phyloP scores from a whole-genome alignment of 2,888 invertebrate genomes.

The Pocota personata region DNA sequence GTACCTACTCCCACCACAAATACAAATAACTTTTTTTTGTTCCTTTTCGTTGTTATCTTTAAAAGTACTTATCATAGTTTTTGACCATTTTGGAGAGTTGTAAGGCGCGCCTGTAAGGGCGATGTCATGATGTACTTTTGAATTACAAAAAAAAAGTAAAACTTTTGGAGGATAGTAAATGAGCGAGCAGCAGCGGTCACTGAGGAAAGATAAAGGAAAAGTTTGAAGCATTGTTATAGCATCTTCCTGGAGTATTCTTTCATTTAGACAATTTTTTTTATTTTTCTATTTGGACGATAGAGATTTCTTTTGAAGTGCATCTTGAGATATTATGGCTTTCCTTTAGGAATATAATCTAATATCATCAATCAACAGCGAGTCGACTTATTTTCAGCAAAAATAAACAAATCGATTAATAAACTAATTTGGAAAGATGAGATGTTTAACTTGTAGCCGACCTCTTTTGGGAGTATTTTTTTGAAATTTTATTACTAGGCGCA shows the following conservation, averaged over 20 bases:
- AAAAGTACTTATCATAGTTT: constrained; percentile 67
- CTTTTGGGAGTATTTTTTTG: too few species aligned
- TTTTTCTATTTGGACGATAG: neutral
- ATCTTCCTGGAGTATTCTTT: constrained; percentile 1
- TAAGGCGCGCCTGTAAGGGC: constrained; percentile 46
- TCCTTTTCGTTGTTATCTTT: constrained; percentile 51
- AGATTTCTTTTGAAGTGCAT: neutral
- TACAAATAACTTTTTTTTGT: constrained; percentile 56
- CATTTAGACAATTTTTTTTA: neutral
- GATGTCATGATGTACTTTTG: constrained; percentile 63
- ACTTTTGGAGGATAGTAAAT: constrained; percentile 65
- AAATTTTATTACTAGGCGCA: too few species aligned
- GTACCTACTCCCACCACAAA: neutral
- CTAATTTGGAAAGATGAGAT: too few species aligned
- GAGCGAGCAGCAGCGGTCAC: constrained; percentile 47
- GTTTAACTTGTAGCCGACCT: too few species aligned
- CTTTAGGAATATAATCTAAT: neutral
- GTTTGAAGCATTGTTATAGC: constrained; percentile 37
- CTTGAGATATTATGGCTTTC: neutral
- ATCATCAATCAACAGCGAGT: neutral
- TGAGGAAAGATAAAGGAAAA: constrained; percentile 16
- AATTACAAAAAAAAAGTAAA: constrained; percentile 20
- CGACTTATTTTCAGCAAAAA: neutral
- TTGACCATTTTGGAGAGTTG: constrained; percentile 57
- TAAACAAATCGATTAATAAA: too few species aligned